Conservation (phyloP, 1,140 invertebrate species). For the Procambarus virginalis region DNA sequence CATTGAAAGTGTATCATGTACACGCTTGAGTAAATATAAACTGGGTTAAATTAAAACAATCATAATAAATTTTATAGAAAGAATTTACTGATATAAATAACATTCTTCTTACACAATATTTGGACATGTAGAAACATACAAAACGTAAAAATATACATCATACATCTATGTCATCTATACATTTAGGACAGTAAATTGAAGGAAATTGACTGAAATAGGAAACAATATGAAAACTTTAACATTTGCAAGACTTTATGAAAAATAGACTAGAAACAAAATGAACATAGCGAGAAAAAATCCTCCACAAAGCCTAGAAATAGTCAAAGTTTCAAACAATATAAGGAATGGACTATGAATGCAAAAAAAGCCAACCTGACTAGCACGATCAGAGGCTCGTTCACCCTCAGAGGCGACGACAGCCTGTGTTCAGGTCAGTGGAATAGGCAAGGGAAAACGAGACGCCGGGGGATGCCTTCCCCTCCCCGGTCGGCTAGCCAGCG, state of each 20-base stretch:
- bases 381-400: not conserved
- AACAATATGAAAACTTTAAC: constrained; percentile 36
- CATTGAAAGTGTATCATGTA: too few relatives aligned
- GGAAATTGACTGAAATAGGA: constrained; percentile 35
- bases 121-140: constrained; percentile 68
- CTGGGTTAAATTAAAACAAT: too few relatives aligned
- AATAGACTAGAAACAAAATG: constrained; percentile 64
- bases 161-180: constrained; percentile 64
- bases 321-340: constrained; percentile 59
- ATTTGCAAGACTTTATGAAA: constrained; percentile 44
- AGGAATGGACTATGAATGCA: constrained; percentile 65
- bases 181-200: constrained; percentile 44
- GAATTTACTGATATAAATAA: constrained; percentile 67
- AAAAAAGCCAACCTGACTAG: constrained; percentile 16
- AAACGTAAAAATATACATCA: constrained; percentile 67
- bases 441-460: not conserved
- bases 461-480: not conserved
- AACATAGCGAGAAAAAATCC: constrained; percentile 49
- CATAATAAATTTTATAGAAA: constrained; percentile 39
- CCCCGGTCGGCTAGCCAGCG: constrained; percentile 1
- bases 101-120: constrained; percentile 65
- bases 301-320: constrained; percentile 55
- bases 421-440: not conserved
- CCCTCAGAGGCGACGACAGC: not conserved
- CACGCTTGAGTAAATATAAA: too few relatives aligned